A percentile compares a stretch with the other conserved stretches of the same genome.
phyloP scores from a whole-genome alignment of 2,888 invertebrate species.

The Thyatira batis region DNA sequence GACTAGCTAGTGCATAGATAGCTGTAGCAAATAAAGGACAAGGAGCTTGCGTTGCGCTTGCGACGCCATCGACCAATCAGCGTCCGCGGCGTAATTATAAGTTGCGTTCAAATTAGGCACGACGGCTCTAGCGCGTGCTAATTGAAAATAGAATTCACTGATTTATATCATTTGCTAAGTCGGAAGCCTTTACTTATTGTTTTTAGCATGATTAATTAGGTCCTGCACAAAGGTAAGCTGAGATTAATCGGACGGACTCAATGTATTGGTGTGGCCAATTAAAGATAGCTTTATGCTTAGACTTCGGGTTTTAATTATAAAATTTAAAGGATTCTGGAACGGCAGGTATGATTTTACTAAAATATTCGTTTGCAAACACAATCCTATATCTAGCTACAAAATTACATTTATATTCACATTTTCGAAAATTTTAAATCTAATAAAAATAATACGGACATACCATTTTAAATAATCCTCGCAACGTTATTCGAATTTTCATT shows the following conservation, averaged over 20 bases:
- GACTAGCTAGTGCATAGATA: slow-evolving; percentile 61
- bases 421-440: no score
- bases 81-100: slow-evolving; percentile 70
- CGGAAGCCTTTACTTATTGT: slow-evolving; percentile 58
- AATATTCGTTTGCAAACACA: no score
- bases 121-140: slow-evolving; percentile 63
- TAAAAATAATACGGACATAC: not conserved
- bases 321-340: not conserved
- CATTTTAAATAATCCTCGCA: slow-evolving; percentile 36
- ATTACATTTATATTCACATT: not conserved
- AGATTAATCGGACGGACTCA: not conserved
- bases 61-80: slow-evolving; percentile 63
- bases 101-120: slow-evolving; percentile 74
- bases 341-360: not conserved
- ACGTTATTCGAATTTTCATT: slow-evolving; percentile 49
- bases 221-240: not conserved
- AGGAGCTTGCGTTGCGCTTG: slow-evolving; percentile 40
- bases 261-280: not conserved
- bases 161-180: slow-evolving; percentile 58
- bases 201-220: slow-evolving; percentile 46
- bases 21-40: slow-evolving; percentile 52
- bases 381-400: not conserved
- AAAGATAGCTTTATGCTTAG: not conserved
- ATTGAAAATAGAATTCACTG: slow-evolving; percentile 73
- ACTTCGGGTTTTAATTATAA: not conserved